Evolutionary conservation across 2,113 vertebrate genomes (phyloP).

Genomic region (Oncorhynchus nerka): DNA sequence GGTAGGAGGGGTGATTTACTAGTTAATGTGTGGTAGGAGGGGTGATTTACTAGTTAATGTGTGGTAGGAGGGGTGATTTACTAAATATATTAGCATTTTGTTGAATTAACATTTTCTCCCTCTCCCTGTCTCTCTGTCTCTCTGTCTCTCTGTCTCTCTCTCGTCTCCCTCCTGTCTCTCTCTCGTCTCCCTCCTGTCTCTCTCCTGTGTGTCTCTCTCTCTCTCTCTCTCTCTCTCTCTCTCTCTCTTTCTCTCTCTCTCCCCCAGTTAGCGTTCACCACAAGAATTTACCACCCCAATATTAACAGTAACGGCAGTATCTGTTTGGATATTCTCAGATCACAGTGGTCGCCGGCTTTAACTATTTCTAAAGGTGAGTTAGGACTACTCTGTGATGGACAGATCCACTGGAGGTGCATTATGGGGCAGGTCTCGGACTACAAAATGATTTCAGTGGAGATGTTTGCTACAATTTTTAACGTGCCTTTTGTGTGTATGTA

Average conservation of each 20-base stretch:
- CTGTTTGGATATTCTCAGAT: constrained; percentile 81
- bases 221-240: no score
- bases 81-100: no score
- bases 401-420: background rate
- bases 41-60: no score
- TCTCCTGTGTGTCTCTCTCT: no score
- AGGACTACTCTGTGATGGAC: background rate
- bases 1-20: no score
- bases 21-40: no score
- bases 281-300: constrained; percentile 81
- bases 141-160: background rate
- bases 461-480: no score
- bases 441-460: no score
- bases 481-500: background rate
- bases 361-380: constrained; percentile 79
- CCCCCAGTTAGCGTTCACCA: constrained; percentile 75
- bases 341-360: constrained; percentile 80
- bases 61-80: no score
- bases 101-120: background rate
- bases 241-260: background rate
- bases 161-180: background rate
- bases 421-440: no score
- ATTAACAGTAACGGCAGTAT: constrained; percentile 85
- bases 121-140: no score
- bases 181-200: no score